A percentile compares a stretch with the other conserved stretches of the same genome.
Evolutionary conservation across 2,888 invertebrate genomes (phyloP).

Genomic region (Nipponacmea schrenckii): DNA sequence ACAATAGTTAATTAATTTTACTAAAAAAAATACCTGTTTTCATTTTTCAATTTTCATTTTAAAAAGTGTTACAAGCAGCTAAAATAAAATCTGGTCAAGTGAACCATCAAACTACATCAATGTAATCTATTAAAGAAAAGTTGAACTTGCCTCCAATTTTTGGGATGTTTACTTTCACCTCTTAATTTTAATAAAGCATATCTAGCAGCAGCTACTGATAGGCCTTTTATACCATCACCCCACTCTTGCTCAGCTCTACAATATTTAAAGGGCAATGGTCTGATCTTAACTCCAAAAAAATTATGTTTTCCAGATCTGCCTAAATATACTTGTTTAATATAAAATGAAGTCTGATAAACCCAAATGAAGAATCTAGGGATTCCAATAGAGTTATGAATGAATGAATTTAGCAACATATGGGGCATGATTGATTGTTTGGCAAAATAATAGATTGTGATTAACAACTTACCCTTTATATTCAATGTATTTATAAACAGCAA

Average conservation of each 20-base stretch:
- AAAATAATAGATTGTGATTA: too few relatives aligned
- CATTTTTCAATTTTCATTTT: not conserved
- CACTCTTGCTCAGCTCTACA: slow-evolving; percentile 97
- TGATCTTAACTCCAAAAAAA: too few relatives aligned
- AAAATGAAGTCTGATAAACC: too few relatives aligned
- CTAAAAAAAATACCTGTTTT: not conserved
- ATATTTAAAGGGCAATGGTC: not conserved
- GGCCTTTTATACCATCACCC: slow-evolving; percentile 97
- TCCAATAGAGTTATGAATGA: too few relatives aligned
- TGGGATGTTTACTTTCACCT: slow-evolving; percentile 95
- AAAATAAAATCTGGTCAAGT: too few relatives aligned
- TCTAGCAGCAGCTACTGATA: slow-evolving; percentile 95
- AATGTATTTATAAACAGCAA: slow-evolving; percentile 62
- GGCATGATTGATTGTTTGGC: too few relatives aligned
- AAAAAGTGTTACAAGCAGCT: not conserved
- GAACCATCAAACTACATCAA: too few relatives aligned
- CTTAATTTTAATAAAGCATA: slow-evolving; percentile 92
- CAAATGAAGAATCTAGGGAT: too few relatives aligned
- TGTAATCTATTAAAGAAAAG: too few relatives aligned
- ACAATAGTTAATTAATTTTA: not conserved
- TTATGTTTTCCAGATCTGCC: too few relatives aligned
- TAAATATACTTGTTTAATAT: too few relatives aligned
- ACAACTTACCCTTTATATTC: slow-evolving; percentile 61
- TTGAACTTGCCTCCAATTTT: slow-evolving; percentile 82
- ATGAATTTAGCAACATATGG: too few relatives aligned